Base-by-base conservation (phyloP, 2,113 vertebrate species). In the Macroglossus sobrinus region DNA sequence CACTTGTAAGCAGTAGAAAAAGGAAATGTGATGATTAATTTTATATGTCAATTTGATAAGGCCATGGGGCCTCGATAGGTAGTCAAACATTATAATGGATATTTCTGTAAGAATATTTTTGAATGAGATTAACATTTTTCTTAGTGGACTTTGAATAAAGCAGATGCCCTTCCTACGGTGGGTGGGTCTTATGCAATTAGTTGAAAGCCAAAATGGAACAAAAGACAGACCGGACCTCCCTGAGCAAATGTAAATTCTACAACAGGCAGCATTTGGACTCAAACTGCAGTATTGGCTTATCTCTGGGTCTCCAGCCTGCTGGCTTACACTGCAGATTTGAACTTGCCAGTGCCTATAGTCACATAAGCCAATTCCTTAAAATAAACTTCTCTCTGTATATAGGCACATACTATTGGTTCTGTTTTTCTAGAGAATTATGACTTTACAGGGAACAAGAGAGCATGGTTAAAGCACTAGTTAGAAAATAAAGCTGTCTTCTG, bases 401-500 rank as follows among this genome's bases (percentile, higher is more conserved):
- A 7, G 22, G 26, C 16, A 81, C 8, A 69, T 71, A 13, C 18
- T 81, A 3, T 43, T 43, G 12, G 10, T 75, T 63, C 15, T 50
- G n/a, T 74, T 66, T 33, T 45, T 64, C 38, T 95, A 35, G 24
- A 71, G 22, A 93, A 38, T 13, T n/a, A 45, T 84, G 40, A 71
- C 55, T 5, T 61, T 12, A 43, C 16, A 74, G 26, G 24, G 12
- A 22, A 30, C 3, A 69, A 26, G 14, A 66, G 13, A 63, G 22
- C 33, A 19, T n/a, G 1, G 59, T 78, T 87, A 63, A 33, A 35
- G 7, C 10, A 40, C 11, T 43, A 21, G 5, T 64, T 9, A 43
- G 14, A 63, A 71, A 78, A 69, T n/a, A 55, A 82, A 84, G 19
- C 35, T 59, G 3, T 89, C 74, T 94, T 91, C 11, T 40, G 76